Evolutionary conservation across 2,888 invertebrate genomes (phyloP).

Genomic region (Rhingia rostrata): DNA sequence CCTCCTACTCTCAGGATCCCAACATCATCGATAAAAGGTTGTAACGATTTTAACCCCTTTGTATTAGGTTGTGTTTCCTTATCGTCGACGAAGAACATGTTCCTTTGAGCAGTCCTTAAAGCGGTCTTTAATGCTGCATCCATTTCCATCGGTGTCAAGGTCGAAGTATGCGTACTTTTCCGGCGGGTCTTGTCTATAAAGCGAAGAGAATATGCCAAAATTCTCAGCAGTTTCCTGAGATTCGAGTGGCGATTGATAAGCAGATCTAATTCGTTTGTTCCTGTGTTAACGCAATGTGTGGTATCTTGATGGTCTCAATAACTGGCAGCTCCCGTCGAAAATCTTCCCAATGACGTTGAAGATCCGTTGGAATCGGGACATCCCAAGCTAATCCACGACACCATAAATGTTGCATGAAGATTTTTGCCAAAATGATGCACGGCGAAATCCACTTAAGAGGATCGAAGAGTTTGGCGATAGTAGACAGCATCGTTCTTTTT

Average conservation of each 20-base stretch:
- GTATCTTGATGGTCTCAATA: constrained; percentile 6
- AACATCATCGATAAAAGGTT: constrained; percentile 5
- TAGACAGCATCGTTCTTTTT: constrained; percentile 11
- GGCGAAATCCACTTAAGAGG: constrained; percentile 24
- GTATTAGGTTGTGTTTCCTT: not conserved
- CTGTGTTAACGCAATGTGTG: too few relatives aligned
- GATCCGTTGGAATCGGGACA: constrained; percentile 11
- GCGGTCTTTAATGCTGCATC: not conserved
- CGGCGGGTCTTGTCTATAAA: constrained; percentile 7
- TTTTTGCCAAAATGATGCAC: constrained; percentile 14
- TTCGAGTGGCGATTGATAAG: too few relatives aligned
- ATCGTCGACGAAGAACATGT: not conserved
- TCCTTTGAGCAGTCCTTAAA: not conserved
- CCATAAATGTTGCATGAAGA: constrained; percentile 29
- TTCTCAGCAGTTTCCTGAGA: too few relatives aligned
- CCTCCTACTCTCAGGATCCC: constrained; percentile 29
- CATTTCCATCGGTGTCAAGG: constrained; percentile 3
- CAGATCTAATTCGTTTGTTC: too few relatives aligned
- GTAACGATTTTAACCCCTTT: constrained; percentile 11
- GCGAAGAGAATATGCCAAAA: constrained; percentile 1
- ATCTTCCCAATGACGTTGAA: too few relatives aligned
- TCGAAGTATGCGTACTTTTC: not conserved
- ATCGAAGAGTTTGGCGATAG: constrained; percentile 26
- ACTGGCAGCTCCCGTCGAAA: constrained; percentile 19
- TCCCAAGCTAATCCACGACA: constrained; percentile 14